Conservation (phyloP, 23 tunicate genomes). For the Styela clava region DNA sequence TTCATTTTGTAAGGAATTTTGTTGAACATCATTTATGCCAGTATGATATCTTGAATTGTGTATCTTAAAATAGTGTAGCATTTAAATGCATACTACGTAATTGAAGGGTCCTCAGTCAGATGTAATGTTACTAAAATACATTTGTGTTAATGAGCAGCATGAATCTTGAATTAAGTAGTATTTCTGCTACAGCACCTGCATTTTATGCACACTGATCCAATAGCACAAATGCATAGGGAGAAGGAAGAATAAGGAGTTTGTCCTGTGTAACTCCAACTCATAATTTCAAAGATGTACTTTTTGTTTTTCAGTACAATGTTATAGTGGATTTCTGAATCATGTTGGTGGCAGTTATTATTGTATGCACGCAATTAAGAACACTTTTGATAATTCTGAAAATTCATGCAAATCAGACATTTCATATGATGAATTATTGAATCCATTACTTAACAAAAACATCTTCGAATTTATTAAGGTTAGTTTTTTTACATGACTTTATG, state of each 20-base stretch:
- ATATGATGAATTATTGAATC: slow-evolving; percentile 9
- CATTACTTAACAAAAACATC: background rate
- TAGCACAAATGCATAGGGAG: too few species aligned
- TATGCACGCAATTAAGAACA: background rate
- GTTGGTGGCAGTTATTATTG: slow-evolving; percentile 5
- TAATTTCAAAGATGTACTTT: too few species aligned
- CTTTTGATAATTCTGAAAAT: slow-evolving; percentile 1
- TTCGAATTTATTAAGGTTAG: slow-evolving; percentile 15
- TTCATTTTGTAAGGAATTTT: background rate
- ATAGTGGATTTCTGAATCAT: background rate
- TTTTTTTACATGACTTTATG: too few species aligned
- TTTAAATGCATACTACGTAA: background rate
- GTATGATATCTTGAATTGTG: background rate
- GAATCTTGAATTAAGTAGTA: too few species aligned
- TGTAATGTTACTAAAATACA: too few species aligned
- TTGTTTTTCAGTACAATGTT: slow-evolving; percentile 27
- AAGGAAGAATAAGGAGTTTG: too few species aligned
- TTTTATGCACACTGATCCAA: too few species aligned
- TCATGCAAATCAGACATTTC: background rate
- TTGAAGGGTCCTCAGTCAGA: background rate
- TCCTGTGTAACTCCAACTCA: too few species aligned
- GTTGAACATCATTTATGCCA: background rate
- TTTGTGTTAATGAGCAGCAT: too few species aligned
- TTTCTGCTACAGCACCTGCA: too few species aligned
- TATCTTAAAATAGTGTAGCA: background rate